Evolutionary conservation across 2,797 vertebrate genomes (phyloP), one percentile per base, ranked within the genome.

Genomic region (Xenopus petersii): DNA sequence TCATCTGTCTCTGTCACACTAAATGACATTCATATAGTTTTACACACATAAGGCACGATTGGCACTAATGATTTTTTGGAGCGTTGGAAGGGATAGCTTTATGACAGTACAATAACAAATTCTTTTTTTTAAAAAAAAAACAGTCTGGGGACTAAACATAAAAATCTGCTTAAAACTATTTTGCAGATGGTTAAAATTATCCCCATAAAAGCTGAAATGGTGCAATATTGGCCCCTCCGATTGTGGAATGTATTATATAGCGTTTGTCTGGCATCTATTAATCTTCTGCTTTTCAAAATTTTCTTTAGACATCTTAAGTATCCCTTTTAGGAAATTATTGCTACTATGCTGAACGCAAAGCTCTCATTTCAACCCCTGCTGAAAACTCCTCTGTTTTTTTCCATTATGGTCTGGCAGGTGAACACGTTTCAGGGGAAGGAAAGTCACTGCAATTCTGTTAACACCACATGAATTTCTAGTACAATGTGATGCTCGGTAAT

Each of bases 321-420:
- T 56, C 33, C 17, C 62, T 72, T 49, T 42, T 11, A 54, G 54
- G 62, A 54, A 59, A 49, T 15, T 13, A 36, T 62, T 54, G 56
- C 64, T 17, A 48, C 33, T 17, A 51, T 63, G 46, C 17, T 65
- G 68, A 61, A 48, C 36, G 56, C 36, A 47, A 11, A 48, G 54
- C 36, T 42, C 26, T 30, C 55, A 3, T 36, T 13, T 70, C 21
- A 21, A 10, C 47, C 30, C 49, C 21, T n/a, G 47, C 36, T 64
- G 17, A 16, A 63, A 12, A 12, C 47, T 48, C 7, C 10, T 10
- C 17, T 60, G 26, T 4, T 16, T 66, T 66, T 64, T 71, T 76
- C 74, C 62, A 72, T 67, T 72, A 62, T 33, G 75, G 64, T 72
- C 64, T 64, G 64, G 70, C 64, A 56, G 58, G 75, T 60, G 70